Evolutionary conservation across 2,113 vertebrate genomes (phyloP).

Genomic region (Serilophus lunatus): DNA sequence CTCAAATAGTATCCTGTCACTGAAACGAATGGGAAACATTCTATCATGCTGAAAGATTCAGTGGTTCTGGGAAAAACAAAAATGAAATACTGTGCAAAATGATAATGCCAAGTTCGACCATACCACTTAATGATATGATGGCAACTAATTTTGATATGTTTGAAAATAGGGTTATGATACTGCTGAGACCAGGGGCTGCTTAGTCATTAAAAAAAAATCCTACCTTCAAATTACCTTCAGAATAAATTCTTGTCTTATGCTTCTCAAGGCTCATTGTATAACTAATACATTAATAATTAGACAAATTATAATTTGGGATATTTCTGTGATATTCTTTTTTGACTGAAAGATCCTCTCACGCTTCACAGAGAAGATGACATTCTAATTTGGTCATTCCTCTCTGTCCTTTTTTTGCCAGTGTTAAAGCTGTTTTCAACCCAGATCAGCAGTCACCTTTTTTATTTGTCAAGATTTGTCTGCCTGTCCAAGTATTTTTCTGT

Average conservation of each 20-base stretch:
- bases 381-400: not conserved
- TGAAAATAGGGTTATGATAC: not conserved
- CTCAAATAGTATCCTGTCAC: not conserved
- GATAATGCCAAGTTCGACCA: not conserved
- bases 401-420: not conserved
- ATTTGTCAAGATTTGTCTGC: not conserved
- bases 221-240: not conserved
- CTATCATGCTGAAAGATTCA: not conserved
- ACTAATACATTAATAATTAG: not conserved
- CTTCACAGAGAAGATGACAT: not conserved
- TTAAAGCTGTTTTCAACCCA: not conserved
- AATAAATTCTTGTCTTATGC: not conserved
- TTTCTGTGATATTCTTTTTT: not conserved
- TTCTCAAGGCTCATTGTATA: not conserved
- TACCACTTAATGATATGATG: not conserved
- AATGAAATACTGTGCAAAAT: not conserved
- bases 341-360: not conserved
- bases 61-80: not conserved
- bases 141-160: not conserved
- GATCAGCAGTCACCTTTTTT: not conserved
- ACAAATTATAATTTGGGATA: not conserved
- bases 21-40: not conserved
- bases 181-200: not conserved
- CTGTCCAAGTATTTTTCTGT: not conserved
- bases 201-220: not conserved